Conservation (phyloP, 2,888 invertebrate genomes). For the Netelia melanura region DNA sequence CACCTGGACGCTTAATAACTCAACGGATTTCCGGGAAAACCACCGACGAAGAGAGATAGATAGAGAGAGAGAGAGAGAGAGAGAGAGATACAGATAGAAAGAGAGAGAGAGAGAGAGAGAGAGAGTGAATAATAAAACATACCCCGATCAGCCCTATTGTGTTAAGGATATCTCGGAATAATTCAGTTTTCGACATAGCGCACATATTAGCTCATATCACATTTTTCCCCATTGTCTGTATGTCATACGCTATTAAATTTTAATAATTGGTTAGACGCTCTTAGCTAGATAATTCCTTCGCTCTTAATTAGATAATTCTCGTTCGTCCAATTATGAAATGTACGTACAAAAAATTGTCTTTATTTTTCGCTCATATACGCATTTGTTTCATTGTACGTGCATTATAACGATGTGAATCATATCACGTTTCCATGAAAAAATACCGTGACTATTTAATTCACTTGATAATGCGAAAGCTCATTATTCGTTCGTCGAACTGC, state of each 20-base stretch:
- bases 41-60: neutral
- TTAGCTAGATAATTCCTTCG: too few species aligned
- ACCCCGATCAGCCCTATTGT: slow-evolving; percentile 30
- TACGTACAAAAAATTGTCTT: too few species aligned
- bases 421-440: neutral
- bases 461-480: slow-evolving; percentile 18
- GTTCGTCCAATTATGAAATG: too few species aligned
- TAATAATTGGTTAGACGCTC: too few species aligned
- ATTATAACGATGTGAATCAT: neutral
- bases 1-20: slow-evolving; percentile 74
- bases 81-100: too few species aligned
- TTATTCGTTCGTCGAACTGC: slow-evolving; percentile 44
- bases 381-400: neutral
- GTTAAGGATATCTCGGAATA: slow-evolving; percentile 19
- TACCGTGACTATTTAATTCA: neutral
- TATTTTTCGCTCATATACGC: too few species aligned
- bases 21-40: slow-evolving; percentile 57
- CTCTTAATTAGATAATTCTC: too few species aligned
- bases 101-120: slow-evolving; percentile 9
- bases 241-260: neutral
- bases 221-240: neutral
- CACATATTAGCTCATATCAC: neutral
- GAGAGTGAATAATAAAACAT: neutral
- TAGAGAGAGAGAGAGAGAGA: neutral
- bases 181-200: slow-evolving; percentile 53